These are phyloP conservation scores for Triplophysa bombifrons DNA, from an alignment of 2,797 vertebrate species.

Conservation along the genomic window DNA sequence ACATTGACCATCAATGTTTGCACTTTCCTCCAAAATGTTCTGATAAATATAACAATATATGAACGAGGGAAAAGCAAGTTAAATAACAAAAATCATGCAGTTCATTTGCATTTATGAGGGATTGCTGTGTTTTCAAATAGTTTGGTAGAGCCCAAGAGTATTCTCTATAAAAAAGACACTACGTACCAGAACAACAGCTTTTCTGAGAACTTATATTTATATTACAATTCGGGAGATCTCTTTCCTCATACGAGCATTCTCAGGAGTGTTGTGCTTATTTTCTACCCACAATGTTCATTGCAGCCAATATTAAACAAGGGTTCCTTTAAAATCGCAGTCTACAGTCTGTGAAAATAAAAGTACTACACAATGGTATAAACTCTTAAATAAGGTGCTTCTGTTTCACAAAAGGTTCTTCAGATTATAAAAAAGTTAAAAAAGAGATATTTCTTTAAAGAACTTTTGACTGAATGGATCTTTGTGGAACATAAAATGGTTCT, in stretches of 20 bases:
- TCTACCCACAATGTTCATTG: neutral
- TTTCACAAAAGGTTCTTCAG: too few relatives aligned
- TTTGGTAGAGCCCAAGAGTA: neutral
- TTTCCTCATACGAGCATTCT: neutral
- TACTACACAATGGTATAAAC: too few relatives aligned
- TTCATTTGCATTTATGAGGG: slow-evolving; percentile 33
- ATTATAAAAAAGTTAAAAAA: too few relatives aligned
- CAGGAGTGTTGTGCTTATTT: slow-evolving; percentile 7
- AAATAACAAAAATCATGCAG: slow-evolving; percentile 41
- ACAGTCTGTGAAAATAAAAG: too few relatives aligned
- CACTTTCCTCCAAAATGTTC: slow-evolving; percentile 22
- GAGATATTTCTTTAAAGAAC: too few relatives aligned
- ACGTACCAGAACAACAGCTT: neutral
- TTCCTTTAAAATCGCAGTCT: neutral
- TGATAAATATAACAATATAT: slow-evolving; percentile 38
- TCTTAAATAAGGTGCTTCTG: too few relatives aligned
- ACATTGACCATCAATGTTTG: slow-evolving; percentile 6
- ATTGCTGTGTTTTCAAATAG: neutral
- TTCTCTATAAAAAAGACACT: slow-evolving; percentile 14
- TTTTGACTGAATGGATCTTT: too few relatives aligned
- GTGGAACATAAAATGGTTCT: too few relatives aligned
- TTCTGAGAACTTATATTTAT: slow-evolving; percentile 35
- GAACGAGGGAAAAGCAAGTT: slow-evolving; percentile 25
- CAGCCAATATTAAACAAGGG: slow-evolving; percentile 26
- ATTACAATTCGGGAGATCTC: neutral